These are phyloP conservation scores for Cosmopolites sordidus DNA, from an alignment of 2,888 invertebrate genomes.

Conservation along the genomic window DNA sequence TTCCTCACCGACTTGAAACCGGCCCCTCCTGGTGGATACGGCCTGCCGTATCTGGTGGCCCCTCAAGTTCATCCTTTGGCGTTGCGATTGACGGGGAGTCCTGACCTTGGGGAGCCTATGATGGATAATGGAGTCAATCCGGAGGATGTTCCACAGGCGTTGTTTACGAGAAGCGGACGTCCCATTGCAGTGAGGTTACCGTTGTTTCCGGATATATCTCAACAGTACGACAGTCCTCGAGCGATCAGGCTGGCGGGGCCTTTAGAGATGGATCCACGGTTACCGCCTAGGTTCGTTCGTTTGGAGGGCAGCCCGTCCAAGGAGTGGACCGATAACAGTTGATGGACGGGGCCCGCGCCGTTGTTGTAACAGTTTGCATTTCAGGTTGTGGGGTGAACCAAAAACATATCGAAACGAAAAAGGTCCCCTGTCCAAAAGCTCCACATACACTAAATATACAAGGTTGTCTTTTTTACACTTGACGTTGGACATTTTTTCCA, in stretches of 20 bases:
- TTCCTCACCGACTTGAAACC: constrained; percentile 11
- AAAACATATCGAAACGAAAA: no score
- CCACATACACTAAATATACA: no score
- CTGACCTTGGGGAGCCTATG: background rate
- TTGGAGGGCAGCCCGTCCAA: constrained; percentile 7
- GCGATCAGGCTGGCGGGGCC: background rate
- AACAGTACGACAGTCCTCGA: no score
- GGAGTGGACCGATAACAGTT: no score
- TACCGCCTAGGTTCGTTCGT: constrained; percentile 15
- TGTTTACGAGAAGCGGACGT: constrained; percentile 4
- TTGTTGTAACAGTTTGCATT: no score
- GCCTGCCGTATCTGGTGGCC: constrained; percentile 15
- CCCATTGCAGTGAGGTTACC: constrained; percentile 7
- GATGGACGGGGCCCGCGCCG: no score
- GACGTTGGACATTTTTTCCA: no score
- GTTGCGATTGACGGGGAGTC: background rate
- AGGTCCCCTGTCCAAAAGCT: no score
- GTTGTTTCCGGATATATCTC: no score
- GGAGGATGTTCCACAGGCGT: constrained; percentile 4
- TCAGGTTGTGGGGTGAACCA: no score
- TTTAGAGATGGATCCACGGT: constrained; percentile 13
- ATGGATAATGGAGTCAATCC: background rate
- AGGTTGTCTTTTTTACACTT: no score
- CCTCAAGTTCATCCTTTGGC: constrained; percentile 15
- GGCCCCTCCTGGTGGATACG: constrained; percentile 8